phyloP scores from a whole-genome alignment of 2,888 invertebrate species.

The Apodemia duryi region DNA sequence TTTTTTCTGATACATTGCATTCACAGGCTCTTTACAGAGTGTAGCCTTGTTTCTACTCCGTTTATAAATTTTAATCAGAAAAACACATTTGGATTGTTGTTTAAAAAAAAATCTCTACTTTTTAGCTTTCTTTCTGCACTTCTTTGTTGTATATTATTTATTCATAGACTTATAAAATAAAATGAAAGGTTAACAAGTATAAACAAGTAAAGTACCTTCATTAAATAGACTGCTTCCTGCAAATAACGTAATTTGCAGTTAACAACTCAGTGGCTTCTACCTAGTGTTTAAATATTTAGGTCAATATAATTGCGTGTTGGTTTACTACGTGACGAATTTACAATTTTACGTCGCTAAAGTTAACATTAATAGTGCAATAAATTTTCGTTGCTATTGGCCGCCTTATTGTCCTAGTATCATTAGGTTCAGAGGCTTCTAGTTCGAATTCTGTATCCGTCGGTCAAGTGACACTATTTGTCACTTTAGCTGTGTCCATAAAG shows the following conservation, averaged over 20 bases:
- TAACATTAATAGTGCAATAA: not conserved
- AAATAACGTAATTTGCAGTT: not conserved
- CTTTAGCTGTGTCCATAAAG: not conserved
- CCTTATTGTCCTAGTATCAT: not conserved
- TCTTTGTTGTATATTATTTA: too few species aligned
- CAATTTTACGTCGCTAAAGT: conserved; percentile 2
- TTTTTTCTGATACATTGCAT: too few species aligned
- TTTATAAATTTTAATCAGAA: too few species aligned
- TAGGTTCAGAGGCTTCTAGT: not conserved
- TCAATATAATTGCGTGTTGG: conserved; percentile 1
- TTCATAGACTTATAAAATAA: too few species aligned
- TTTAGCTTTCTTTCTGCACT: too few species aligned
- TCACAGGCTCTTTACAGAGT: too few species aligned
- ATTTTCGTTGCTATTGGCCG: not conserved
- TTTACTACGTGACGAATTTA: conserved; percentile 4
- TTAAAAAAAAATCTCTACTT: too few species aligned
- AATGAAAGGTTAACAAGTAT: not conserved
- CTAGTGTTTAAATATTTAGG: conserved; percentile 1
- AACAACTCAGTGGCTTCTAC: not conserved
- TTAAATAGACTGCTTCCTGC: not conserved
- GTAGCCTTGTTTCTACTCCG: too few species aligned
- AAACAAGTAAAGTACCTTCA: not conserved
- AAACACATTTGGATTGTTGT: too few species aligned
- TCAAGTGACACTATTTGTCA: not conserved
- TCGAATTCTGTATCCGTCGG: not conserved